These are phyloP conservation scores for Talpa occidentalis DNA, from an alignment of 2,113 vertebrate genomes.

Conservation along the genomic window DNA sequence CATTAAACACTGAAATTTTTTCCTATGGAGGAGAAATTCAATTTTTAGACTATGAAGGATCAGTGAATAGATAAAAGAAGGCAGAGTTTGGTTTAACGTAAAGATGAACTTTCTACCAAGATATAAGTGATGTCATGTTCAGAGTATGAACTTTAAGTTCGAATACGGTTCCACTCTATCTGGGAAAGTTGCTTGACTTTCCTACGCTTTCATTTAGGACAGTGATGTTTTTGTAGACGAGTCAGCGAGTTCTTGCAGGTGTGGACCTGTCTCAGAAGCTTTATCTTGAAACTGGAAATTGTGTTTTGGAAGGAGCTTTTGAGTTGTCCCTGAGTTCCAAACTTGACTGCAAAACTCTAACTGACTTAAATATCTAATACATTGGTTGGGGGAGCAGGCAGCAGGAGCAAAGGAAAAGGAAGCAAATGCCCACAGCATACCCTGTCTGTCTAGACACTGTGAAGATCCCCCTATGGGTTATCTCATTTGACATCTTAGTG, in stretches of 20 bases:
- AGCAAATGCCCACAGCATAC: rapidly evolving
- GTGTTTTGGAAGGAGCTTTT: background rate
- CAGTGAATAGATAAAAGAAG: background rate
- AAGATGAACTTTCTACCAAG: background rate
- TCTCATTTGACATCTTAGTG: background rate
- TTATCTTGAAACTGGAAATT: background rate
- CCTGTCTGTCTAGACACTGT: background rate
- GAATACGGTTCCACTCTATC: background rate
- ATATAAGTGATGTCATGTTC: background rate
- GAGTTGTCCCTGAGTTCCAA: background rate
- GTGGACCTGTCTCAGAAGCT: background rate
- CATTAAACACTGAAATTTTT: slow-evolving; percentile 41
- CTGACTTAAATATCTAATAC: background rate
- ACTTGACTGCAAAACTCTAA: background rate
- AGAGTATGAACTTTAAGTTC: background rate
- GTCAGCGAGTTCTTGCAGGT: background rate
- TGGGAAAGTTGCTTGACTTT: background rate
- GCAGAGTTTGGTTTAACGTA: slow-evolving; percentile 20
- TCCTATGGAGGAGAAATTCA: slow-evolving; percentile 23
- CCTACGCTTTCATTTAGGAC: background rate
- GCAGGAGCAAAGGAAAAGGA: background rate
- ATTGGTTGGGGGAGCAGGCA: background rate
- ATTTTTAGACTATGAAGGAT: background rate
- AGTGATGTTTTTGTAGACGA: background rate
- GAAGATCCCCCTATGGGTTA: background rate